Conservation (phyloP, 2,888 invertebrate species). For the Gryllus longicercus region DNA sequence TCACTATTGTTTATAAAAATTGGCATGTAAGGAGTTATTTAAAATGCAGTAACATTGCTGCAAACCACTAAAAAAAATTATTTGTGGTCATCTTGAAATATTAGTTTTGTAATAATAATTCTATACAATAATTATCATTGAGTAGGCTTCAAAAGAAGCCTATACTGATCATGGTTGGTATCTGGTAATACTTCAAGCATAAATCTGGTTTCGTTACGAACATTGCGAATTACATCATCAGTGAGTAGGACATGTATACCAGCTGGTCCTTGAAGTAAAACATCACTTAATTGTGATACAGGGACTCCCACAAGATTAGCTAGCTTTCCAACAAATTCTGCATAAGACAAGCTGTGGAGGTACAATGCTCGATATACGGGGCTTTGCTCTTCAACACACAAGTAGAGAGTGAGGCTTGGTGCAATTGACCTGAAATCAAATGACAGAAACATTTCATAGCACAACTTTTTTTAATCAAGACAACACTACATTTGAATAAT, state of each 20-base stretch:
- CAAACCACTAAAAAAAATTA: too few species aligned
- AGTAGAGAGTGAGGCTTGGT: constrained; percentile 67
- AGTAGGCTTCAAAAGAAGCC: constrained; percentile 31
- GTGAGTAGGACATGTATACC: constrained; percentile 80
- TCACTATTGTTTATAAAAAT: too few species aligned
- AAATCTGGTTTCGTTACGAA: constrained; percentile 75
- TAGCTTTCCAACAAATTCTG: constrained; percentile 65
- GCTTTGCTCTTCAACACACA: constrained; percentile 61
- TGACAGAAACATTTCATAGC: too few species aligned
- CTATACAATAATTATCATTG: neutral
- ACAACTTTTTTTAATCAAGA: too few species aligned
- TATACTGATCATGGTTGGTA: constrained; percentile 22
- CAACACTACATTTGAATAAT: too few species aligned
- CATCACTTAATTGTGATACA: constrained; percentile 51
- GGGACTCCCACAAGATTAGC: constrained; percentile 55
- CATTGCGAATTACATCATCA: constrained; percentile 79
- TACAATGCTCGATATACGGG: constrained; percentile 78
- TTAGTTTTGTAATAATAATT: too few species aligned
- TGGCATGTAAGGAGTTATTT: too few species aligned
- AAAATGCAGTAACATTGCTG: too few species aligned
- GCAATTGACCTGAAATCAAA: constrained; percentile 31
- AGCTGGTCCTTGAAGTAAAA: constrained; percentile 78
- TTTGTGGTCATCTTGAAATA: too few species aligned
- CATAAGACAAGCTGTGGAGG: constrained; percentile 63
- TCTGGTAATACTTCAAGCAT: constrained; percentile 52